Percentiles rank a stretch among this genome's conserved stretches.
These are phyloP conservation scores for Actinemys pallida DNA, from an alignment of 2,113 vertebrate species.

Conservation along the genomic window DNA sequence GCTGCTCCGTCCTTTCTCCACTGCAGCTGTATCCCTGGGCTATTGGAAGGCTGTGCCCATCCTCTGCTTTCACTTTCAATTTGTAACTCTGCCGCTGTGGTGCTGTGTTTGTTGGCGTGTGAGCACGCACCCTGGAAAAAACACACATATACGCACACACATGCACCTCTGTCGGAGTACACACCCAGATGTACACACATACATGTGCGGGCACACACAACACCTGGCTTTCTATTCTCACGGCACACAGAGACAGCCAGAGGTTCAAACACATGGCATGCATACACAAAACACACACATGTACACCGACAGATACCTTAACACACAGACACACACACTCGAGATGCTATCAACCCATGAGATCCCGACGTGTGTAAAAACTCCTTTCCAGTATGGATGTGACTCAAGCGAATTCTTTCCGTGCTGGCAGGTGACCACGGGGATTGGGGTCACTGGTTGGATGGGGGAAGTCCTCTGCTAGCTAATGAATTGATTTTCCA, in stretches of 20 bases:
- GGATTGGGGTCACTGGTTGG: neutral
- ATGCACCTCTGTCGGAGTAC: rapidly evolving
- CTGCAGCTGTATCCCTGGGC: neutral
- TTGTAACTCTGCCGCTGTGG: neutral
- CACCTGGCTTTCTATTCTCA: neutral
- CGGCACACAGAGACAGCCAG: neutral
- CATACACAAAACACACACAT: neutral
- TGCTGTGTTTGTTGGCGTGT: neutral
- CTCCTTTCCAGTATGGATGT: neutral
- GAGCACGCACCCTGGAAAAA: rapidly evolving
- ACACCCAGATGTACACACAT: rapidly evolving
- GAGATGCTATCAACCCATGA: rapidly evolving
- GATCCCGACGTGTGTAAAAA: rapidly evolving
- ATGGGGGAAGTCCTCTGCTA: neutral
- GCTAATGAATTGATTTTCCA: neutral
- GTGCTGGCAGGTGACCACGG: neutral
- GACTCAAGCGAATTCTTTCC: conserved; percentile 9
- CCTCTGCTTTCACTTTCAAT: neutral
- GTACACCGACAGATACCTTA: neutral
- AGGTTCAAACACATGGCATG: neutral
- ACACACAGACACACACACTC: neutral
- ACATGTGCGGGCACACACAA: neutral
- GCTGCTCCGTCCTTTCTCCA: neutral
- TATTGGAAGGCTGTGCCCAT: neutral
- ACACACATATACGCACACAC: rapidly evolving